phyloP scores from a whole-genome alignment of 2,797 vertebrate species.

The Phoebastria nigripes region DNA sequence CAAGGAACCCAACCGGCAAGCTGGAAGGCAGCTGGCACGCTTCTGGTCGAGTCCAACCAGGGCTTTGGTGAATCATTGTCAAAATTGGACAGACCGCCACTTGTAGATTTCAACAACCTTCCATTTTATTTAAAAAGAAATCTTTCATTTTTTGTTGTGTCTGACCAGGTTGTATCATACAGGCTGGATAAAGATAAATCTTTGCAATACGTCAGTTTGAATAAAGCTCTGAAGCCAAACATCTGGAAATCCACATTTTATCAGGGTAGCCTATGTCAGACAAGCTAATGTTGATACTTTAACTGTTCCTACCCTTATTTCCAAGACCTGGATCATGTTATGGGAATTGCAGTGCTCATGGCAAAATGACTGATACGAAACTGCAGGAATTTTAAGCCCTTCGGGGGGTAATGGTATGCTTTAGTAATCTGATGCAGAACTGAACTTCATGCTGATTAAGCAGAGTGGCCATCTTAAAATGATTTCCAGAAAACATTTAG shows the following conservation, averaged over 20 bases:
- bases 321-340: conserved; percentile 62
- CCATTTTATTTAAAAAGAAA: neutral
- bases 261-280: conserved; percentile 18
- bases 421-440: conserved; percentile 25
- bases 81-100: neutral
- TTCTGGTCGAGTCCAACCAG: neutral
- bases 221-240: conserved; percentile 50
- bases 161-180: neutral
- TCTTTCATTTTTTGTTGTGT: neutral
- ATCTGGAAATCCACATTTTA: conserved; percentile 65
- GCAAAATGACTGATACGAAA: conserved; percentile 44
- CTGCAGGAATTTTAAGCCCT: conserved; percentile 43
- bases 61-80: neutral
- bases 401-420: conserved; percentile 10
- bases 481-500: conserved; percentile 41
- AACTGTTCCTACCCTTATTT: conserved; percentile 16
- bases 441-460: conserved; percentile 45
- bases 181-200: conserved; percentile 25
- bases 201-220: conserved; percentile 3
- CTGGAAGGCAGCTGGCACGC: neutral
- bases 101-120: neutral
- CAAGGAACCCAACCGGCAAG: neutral
- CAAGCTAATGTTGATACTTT: conserved; percentile 31
- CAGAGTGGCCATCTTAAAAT: conserved; percentile 34
- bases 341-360: conserved; percentile 28